Conservation (phyloP, 2,113 vertebrate species). For the Rattus norvegicus region GRCr8 NC_086039.1:32848501-32849000, state of each 20-base stretch:
- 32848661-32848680: background rate
- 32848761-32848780: background rate
- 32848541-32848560: background rate
- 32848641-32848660: conserved; percentile 9
- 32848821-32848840: background rate
- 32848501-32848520: background rate
- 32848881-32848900: background rate
- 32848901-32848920: background rate
- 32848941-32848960: background rate
- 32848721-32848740: conserved; percentile 15
- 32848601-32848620: background rate
- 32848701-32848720: background rate
- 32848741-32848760: background rate
- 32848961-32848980: background rate
- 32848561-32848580: background rate
- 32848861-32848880: background rate
- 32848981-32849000: background rate
- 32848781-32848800: conserved; percentile 1
- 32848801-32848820: conserved; percentile 7
- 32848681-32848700: background rate
- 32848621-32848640: background rate
- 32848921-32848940: background rate
- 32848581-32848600: conserved; percentile 5
- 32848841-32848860: background rate
- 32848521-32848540: background rate